Conservation (phyloP, 2,113 vertebrate genomes). For the Heterotilapia buettikoferi region DNA sequence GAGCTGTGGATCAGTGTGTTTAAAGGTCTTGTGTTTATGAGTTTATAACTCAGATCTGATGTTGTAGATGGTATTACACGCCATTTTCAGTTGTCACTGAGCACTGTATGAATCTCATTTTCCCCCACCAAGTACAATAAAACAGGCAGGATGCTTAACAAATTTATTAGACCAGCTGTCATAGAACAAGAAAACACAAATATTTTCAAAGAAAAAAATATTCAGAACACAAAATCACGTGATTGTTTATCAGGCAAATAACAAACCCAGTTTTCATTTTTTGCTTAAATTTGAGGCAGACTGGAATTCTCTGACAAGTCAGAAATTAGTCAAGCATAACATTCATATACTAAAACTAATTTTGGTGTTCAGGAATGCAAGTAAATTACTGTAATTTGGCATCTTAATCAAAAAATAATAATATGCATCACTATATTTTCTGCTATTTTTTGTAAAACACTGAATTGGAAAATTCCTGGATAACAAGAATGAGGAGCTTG, state of each 20-base stretch:
- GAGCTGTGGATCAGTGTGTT: background rate
- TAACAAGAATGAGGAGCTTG: background rate
- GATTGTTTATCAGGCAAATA: background rate
- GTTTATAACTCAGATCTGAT: background rate
- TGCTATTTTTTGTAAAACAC: background rate
- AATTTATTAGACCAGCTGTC: background rate
- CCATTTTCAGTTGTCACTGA: background rate
- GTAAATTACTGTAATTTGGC: background rate
- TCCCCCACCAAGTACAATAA: background rate
- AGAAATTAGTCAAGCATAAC: background rate
- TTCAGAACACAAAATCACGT: background rate
- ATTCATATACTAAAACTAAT: background rate
- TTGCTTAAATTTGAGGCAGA: background rate
- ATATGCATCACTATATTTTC: background rate
- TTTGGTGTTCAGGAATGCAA: background rate
- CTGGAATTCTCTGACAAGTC: background rate
- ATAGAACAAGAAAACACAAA: background rate
- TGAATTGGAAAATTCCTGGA: background rate
- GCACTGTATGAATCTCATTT: background rate
- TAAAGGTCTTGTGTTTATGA: background rate
- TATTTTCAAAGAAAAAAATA: background rate
- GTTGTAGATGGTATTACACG: background rate
- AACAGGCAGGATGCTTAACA: background rate
- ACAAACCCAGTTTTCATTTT: background rate
- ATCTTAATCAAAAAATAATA: background rate